A percentile compares a stretch with the other conserved stretches of the same genome.
Evolutionary conservation across 2,888 invertebrate species (phyloP).

Genomic region (Pyralis farinalis): DNA sequence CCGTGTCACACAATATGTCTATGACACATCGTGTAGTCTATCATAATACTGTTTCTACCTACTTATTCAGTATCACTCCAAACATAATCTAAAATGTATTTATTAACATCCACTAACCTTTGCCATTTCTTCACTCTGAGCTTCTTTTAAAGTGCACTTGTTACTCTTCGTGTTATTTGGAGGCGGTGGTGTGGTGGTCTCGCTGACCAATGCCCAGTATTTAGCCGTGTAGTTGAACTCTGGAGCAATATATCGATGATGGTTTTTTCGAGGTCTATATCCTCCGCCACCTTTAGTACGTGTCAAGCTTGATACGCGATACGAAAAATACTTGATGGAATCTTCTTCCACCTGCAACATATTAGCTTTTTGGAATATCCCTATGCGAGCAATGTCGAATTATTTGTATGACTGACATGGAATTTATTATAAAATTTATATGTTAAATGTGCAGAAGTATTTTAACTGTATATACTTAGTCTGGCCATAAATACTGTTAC

Average conservation of each 20-base stretch:
- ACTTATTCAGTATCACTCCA: background rate
- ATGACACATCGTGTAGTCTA: too few relatives aligned
- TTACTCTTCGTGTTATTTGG: conserved; percentile 54
- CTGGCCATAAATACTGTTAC: too few relatives aligned
- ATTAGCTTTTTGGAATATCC: too few relatives aligned
- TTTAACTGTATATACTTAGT: too few relatives aligned
- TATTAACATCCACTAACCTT: conserved; percentile 41
- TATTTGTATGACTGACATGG: too few relatives aligned
- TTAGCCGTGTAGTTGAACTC: conserved; percentile 72
- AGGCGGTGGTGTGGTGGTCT: conserved; percentile 54
- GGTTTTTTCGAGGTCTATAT: conserved; percentile 63
- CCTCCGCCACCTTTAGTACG: conserved; percentile 68
- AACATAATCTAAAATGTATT: background rate
- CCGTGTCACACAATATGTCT: too few relatives aligned
- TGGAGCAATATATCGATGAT: conserved; percentile 70
- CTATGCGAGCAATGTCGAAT: background rate
- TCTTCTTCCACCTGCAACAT: conserved; percentile 57
- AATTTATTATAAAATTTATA: too few relatives aligned
- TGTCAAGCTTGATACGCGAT: conserved; percentile 70
- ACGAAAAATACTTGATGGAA: conserved; percentile 64
- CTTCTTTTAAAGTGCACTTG: conserved; percentile 67
- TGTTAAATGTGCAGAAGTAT: too few relatives aligned
- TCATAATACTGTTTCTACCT: too few relatives aligned
- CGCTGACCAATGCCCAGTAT: conserved; percentile 72
- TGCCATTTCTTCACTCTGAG: conserved; percentile 63